These are phyloP conservation scores for Rhodeus uyekii DNA, from an alignment of 2,797 vertebrate genomes.

Conservation along the genomic window DNA sequence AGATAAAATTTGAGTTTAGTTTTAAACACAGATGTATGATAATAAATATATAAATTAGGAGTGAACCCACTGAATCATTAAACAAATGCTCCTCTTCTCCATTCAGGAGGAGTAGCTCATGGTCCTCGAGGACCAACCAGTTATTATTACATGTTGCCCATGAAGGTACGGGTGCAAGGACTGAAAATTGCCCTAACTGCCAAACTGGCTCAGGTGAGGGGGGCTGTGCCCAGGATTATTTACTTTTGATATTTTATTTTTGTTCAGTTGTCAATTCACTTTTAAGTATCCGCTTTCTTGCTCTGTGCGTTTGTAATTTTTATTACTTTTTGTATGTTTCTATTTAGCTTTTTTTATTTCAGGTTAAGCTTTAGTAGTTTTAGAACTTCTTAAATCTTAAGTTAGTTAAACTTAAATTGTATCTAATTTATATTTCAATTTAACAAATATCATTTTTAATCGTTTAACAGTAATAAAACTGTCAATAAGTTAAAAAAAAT, in stretches of 20 bases:
- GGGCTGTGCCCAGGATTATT: no score
- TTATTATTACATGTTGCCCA: constrained; percentile 93
- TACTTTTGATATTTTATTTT: no score
- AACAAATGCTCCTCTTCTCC: neutral
- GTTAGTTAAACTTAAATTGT: neutral
- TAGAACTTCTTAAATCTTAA: neutral
- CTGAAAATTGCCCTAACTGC: constrained; percentile 85
- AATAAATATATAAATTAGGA: neutral
- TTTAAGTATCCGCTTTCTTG: neutral
- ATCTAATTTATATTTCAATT: neutral
- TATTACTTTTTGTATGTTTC: no score
- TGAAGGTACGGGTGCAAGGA: constrained; percentile 85
- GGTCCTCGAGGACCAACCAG: constrained; percentile 91
- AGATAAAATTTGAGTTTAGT: neutral
- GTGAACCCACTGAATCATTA: neutral
- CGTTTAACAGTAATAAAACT: neutral
- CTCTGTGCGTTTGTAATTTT: no score
- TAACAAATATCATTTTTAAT: neutral
- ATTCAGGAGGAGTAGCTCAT: constrained; percentile 83
- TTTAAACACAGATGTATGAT: neutral
- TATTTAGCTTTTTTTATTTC: neutral
- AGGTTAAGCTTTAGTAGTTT: neutral
- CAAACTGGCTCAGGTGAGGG: constrained; percentile 85
- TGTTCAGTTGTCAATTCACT: neutral
- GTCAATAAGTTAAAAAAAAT: neutral